phyloP scores from a whole-genome alignment of 2,113 vertebrate genomes.

The Talpa occidentalis region DNA sequence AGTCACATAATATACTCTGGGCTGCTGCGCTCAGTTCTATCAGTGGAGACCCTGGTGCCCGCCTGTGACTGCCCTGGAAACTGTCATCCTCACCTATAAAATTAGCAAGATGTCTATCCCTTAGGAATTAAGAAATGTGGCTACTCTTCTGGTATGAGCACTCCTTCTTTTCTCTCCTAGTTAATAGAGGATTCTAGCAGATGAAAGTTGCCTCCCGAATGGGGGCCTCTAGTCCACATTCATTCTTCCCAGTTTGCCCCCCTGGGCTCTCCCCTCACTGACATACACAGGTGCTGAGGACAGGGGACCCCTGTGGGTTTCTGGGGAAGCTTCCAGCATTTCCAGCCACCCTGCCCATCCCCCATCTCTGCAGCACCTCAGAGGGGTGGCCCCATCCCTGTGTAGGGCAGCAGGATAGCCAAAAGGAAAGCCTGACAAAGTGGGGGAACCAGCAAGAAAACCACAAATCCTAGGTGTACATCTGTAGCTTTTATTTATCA shows the following conservation, averaged over 20 bases:
- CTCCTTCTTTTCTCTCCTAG: neutral
- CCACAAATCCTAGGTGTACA: neutral
- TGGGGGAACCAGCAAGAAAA: neutral
- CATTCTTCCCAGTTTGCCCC: neutral
- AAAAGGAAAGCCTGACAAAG: neutral
- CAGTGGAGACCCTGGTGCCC: neutral
- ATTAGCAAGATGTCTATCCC: neutral
- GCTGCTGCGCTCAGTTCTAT: fast-evolving
- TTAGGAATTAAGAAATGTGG: neutral
- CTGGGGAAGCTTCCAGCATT: neutral
- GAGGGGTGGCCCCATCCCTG: neutral
- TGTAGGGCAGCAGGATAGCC: neutral
- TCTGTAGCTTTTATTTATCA: neutral
- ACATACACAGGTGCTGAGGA: neutral
- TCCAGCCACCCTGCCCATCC: neutral
- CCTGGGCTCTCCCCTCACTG: neutral
- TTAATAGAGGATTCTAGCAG: neutral
- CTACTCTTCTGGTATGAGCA: neutral
- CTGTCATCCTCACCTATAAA: neutral
- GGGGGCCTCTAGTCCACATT: neutral
- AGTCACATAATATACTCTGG: no score
- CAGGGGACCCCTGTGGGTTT: fast-evolving
- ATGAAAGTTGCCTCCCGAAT: neutral
- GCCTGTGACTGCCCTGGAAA: neutral
- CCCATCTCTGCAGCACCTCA: fast-evolving